A percentile compares a stretch with the other conserved stretches of the same genome.
These are phyloP conservation scores for Lottia scabra DNA, from an alignment of 2,888 invertebrate species.

Conservation along the genomic window DNA sequence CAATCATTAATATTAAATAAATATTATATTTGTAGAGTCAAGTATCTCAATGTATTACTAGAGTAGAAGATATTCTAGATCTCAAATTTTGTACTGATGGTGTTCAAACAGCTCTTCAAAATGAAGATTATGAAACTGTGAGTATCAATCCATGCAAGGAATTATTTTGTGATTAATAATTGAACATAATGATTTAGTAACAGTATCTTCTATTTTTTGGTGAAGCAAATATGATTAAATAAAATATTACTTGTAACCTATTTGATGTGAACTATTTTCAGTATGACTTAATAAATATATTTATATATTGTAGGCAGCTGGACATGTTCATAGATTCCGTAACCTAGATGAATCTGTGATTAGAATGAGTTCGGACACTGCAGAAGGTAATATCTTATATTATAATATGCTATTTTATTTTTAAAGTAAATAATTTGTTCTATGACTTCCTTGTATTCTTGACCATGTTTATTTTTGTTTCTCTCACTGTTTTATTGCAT, in stretches of 20 bases:
- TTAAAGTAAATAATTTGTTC: too few relatives aligned
- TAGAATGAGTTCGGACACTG: conserved; percentile 83
- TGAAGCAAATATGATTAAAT: too few relatives aligned
- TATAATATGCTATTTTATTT: too few relatives aligned
- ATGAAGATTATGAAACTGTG: conserved; percentile 89
- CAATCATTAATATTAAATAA: too few relatives aligned
- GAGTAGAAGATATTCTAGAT: conserved; percentile 95
- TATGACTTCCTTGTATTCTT: too few relatives aligned
- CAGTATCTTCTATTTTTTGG: too few relatives aligned
- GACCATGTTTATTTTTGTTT: too few relatives aligned
- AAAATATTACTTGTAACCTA: too few relatives aligned
- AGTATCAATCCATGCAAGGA: too few relatives aligned
- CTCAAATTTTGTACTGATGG: conserved; percentile 96
- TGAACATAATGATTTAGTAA: neutral
- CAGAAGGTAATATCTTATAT: conserved; percentile 70
- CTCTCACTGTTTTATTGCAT: too few relatives aligned
- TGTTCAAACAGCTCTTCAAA: conserved; percentile 92
- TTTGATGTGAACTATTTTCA: neutral
- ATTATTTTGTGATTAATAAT: too few relatives aligned
- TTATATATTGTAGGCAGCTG: conserved; percentile 78
- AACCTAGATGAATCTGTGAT: conserved; percentile 90
- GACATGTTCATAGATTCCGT: conserved; percentile 92
- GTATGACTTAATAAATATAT: neutral
- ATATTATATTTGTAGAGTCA: conserved; percentile 76
- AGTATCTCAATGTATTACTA: conserved; percentile 92